Base-by-base conservation (phyloP, 2,888 invertebrate genomes). In the Meganola albula region DNA sequence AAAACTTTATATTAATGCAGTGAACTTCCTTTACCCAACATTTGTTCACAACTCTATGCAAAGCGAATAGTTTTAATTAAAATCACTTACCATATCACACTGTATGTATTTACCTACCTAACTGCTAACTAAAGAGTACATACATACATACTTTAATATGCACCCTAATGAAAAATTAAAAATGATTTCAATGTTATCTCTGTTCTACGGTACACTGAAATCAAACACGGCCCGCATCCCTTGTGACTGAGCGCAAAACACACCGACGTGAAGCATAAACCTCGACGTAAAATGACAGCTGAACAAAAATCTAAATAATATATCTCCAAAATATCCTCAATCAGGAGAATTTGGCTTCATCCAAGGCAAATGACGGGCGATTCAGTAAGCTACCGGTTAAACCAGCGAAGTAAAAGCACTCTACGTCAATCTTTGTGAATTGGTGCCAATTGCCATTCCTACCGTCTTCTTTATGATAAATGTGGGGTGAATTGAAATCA, bases 401-500 rank as follows among this genome's bases (percentile, higher is more conserved):
- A 60, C 49, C 44, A 63, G 49, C 53, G 58, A 60, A 58, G 64
- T 68, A 59, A 68, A 71, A 74, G 69, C 72, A 68, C 71, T 72
- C 68, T 58, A 61, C 65, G 69, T 74, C 75, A 72, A 75, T 72
- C 58, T 58, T 55, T 70, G 61, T 76, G 72, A 73, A 76, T 71
- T 74, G 67, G 65, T 63, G 63, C 63, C 65, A 73, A 76, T 74
- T 69, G 63, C 64, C 63, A 62, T 57, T 62, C 40, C 29, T 42
- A 42, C 27, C 38, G 6, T 31, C 53, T 42, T 54, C 47, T 53
- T 60, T 69, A 73, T 74, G 70, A 74, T 73, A 73, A 76, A 77
- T 76, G 71, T 66, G 53, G 55, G 63, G 59, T 65, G 74, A 74
- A 75, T 75, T 74, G 67, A 73, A 74, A 74, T 74, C 69, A 63